phyloP scores from a whole-genome alignment of 2,888 invertebrate species.

The Agapetus fuscipes region DNA sequence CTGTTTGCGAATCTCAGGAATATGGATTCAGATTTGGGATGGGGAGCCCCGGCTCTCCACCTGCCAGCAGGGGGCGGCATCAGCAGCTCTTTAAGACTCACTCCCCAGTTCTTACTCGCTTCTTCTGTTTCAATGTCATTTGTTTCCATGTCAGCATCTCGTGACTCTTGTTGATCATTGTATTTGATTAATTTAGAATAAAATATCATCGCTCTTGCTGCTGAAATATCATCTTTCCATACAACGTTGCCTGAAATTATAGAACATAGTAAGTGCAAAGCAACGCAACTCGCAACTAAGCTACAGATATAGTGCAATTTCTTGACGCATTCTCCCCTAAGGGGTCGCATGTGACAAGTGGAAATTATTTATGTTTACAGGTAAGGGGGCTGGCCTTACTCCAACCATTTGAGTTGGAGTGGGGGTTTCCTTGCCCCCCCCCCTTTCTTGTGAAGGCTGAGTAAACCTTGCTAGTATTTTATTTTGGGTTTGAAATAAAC shows the following conservation, averaged over 20 bases:
- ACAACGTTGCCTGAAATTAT: conserved; percentile 51
- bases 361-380: no score
- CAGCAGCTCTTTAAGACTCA: background rate
- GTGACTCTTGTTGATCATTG: background rate
- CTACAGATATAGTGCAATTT: no score
- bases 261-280: background rate
- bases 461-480: no score
- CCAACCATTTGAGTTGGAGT: no score
- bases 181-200: conserved; percentile 42
- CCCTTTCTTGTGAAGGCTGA: no score
- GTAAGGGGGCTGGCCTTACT: no score
- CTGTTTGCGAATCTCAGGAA: conserved; percentile 67
- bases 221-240: conserved; percentile 50
- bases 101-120: conserved; percentile 26
- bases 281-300: no score
- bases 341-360: no score
- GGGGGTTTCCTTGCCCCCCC: no score
- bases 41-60: conserved; percentile 64
- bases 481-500: no score
- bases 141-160: conserved; percentile 23
- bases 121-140: conserved; percentile 26
- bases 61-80: conserved; percentile 54
- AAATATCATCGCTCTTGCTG: conserved; percentile 49
- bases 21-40: conserved; percentile 56
- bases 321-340: no score